Conservation (phyloP, 2,113 vertebrate genomes). For the Rattus rattus region DNA sequence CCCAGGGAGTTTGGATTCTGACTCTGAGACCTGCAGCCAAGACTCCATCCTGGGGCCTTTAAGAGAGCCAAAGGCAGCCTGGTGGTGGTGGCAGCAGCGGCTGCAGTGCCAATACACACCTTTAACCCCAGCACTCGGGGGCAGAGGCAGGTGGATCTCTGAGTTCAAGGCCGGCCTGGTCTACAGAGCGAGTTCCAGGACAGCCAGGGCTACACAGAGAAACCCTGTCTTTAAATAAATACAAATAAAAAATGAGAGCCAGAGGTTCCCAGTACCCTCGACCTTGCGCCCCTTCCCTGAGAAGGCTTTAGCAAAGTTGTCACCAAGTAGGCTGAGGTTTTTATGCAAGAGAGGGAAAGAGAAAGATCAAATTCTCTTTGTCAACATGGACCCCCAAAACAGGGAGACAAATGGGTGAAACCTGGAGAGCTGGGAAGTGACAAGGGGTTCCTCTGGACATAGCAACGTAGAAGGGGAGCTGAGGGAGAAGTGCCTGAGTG, state of each 20-base stretch:
- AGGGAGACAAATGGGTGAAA: not conserved
- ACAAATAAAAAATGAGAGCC: not conserved
- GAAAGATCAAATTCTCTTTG: not conserved
- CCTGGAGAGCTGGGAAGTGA: constrained; percentile 36
- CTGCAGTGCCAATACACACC: not conserved
- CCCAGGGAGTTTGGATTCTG: not conserved
- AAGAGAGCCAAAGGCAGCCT: not conserved
- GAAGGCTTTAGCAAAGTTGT: not conserved
- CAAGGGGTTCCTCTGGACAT: not conserved
- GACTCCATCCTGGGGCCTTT: not conserved
- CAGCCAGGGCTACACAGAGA: not conserved
- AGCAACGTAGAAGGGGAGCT: not conserved
- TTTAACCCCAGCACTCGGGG: not conserved
- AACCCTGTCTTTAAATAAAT: not conserved
- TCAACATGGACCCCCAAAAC: not conserved
- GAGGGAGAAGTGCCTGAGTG: not conserved
- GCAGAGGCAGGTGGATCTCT: not conserved
- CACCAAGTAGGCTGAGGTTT: not conserved
- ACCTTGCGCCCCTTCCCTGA: not conserved
- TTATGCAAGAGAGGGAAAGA: not conserved
- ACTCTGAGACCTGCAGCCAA: not conserved
- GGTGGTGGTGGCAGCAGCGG: not conserved
- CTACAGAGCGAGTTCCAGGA: not conserved
- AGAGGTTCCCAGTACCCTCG: not conserved
- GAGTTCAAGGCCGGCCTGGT: not conserved